Percentiles rank a stretch among this genome's conserved stretches.
phyloP scores from a whole-genome alignment of 2,797 vertebrate genomes.

The Rallus crepitans region DNA sequence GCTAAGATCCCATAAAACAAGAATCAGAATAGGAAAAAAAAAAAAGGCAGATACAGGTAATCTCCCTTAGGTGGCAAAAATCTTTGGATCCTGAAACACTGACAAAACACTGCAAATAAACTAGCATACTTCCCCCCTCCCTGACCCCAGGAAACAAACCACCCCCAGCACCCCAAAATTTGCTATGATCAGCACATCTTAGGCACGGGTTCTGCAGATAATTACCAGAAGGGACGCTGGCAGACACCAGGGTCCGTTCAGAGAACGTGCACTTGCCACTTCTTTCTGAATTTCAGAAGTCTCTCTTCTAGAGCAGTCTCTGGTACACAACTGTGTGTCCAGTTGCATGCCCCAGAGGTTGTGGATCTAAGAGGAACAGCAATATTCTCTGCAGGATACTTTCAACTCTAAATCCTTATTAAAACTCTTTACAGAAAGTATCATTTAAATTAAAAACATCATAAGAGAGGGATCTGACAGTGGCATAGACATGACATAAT shows the following conservation, averaged over 20 bases:
- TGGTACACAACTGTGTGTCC: neutral
- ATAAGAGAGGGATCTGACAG: neutral
- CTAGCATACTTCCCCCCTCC: neutral
- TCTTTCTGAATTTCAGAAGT: neutral
- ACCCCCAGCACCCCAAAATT: neutral
- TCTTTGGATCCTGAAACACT: slow-evolving; percentile 8
- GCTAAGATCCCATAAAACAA: neutral
- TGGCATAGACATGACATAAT: neutral
- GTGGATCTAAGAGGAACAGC: neutral
- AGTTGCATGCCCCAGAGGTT: neutral
- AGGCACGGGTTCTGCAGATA: neutral
- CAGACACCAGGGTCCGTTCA: neutral
- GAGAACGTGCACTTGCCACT: neutral
- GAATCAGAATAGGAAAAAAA: neutral
- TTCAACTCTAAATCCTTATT: slow-evolving; percentile 13
- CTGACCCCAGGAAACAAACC: neutral
- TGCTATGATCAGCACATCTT: neutral
- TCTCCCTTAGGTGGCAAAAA: neutral
- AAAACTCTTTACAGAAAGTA: neutral
- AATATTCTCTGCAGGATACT: neutral
- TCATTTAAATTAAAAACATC: neutral
- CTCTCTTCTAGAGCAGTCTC: neutral
- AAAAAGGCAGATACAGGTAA: neutral
- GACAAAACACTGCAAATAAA: neutral
- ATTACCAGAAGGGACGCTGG: slow-evolving; percentile 1